These are phyloP conservation scores for Onychostoma macrolepis DNA, from an alignment of 2,113 vertebrate species.

Conservation along the genomic window DNA sequence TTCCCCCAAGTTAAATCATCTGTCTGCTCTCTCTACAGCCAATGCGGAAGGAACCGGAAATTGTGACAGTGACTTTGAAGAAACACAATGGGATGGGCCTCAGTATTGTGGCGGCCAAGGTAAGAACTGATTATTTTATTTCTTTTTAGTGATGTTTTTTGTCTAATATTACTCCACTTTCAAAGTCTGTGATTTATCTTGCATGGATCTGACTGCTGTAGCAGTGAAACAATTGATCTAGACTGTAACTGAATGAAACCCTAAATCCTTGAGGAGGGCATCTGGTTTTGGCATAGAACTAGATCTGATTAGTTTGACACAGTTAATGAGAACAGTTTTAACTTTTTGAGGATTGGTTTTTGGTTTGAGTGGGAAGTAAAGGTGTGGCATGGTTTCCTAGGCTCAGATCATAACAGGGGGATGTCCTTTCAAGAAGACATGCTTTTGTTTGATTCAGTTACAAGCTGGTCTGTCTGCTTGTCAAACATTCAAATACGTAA, in stretches of 20 bases:
- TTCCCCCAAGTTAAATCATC: constrained; percentile 24
- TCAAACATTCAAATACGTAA: constrained; percentile 36
- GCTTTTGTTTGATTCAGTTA: not conserved
- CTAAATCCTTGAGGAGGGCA: not conserved
- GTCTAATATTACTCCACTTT: not conserved
- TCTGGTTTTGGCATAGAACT: not conserved
- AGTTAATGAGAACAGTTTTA: not conserved
- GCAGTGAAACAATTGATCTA: not conserved
- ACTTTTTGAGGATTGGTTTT: not conserved
- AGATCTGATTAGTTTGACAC: not conserved
- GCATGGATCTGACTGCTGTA: not conserved
- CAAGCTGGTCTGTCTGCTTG: not conserved
- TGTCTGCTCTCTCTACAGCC: constrained; percentile 75
- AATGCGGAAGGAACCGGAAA: constrained; percentile 95
- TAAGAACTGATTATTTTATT: constrained; percentile 68
- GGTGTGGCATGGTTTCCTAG: constrained; percentile 3
- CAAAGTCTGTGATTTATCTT: not conserved
- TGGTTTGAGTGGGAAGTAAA: not conserved
- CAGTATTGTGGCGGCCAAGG: constrained; percentile 98
- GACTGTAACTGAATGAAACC: no score
- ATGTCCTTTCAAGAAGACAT: not conserved
- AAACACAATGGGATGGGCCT: constrained; percentile 99
- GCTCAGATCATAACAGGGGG: not conserved
- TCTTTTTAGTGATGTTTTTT: not conserved
- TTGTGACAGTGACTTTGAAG: constrained; percentile 96